Evolutionary conservation across 2,797 vertebrate genomes (phyloP), one percentile per base, ranked within the genome.

Genomic region (Enteromius mattozi): DNA sequence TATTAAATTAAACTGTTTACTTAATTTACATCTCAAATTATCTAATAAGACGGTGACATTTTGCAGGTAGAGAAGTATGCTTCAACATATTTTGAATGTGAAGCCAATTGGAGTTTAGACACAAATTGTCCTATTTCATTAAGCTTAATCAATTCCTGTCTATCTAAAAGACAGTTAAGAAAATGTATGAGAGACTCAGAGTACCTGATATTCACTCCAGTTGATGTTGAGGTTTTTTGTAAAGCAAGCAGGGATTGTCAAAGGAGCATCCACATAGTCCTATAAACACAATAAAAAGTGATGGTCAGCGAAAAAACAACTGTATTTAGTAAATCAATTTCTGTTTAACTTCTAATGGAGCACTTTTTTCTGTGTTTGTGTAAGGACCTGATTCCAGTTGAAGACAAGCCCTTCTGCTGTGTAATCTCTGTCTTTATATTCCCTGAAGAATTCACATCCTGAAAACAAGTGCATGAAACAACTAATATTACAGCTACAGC

Each of bases 371-470:
- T 35, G 51, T 33, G 68, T 59, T 74, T 61, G 54, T 63, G 19
- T 37, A 76, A 14, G 1, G 95, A 98, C 98, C 98, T 99, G 98
- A 92, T 99, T 99, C 98, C 98, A 99, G 96, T 99, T 99, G 93
- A 99, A 99, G 86, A 99, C 95, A 85, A 99, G 97, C 82, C 98
- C 98, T 91, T 99, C 98, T 2, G 98, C 98, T 72, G 95, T 96
- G 90, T 99, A 99, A 94, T 98, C 97, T 78, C 97, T 92, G 86
- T 99, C 98, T 93, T 98, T 99, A 93, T 99, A 99, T 87, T 99
- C 97, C 90, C 97, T 99, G 95, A 99, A 99, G 94, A 99, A 99
- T 93, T 99, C 98, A 96, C 98, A 99, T 83, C 98, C 98, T 99
- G 86, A 78, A 93, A 93, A 89, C 88, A 88, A 65, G 12, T 6